These are phyloP conservation scores for Drosophila helvetica DNA, from an alignment of 2,888 invertebrate genomes.

Conservation along the genomic window DNA sequence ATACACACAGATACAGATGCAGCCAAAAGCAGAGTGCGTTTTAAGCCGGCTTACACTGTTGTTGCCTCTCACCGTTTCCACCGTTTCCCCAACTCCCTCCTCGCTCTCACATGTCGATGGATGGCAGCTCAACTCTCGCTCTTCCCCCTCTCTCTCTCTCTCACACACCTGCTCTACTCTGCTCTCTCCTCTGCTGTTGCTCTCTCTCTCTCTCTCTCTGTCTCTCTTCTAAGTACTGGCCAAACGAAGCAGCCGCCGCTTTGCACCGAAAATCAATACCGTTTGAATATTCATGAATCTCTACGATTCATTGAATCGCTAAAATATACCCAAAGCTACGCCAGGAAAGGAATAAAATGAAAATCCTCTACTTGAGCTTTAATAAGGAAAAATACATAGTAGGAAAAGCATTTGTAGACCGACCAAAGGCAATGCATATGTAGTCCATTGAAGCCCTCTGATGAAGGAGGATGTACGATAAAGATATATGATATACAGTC, in stretches of 20 bases:
- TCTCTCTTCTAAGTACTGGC: not conserved
- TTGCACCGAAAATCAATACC: not conserved
- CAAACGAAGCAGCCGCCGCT: conserved; percentile 5
- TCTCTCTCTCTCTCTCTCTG: not conserved
- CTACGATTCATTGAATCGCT: not conserved
- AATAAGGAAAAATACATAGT: too few relatives aligned
- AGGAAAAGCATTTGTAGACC: too few relatives aligned
- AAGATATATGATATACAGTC: too few relatives aligned
- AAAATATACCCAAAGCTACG: not conserved
- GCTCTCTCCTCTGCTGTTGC: conserved; percentile 4
- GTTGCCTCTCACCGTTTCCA: not conserved
- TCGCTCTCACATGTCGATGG: conserved; percentile 12
- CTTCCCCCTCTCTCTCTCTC: not conserved
- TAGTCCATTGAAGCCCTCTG: too few relatives aligned
- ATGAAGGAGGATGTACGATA: too few relatives aligned
- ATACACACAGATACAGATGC: not conserved
- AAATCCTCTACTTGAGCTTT: too few relatives aligned
- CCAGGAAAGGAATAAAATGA: not conserved
- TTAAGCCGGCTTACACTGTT: conserved; percentile 19
- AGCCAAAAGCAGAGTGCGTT: not conserved
- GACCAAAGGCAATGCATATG: too few relatives aligned
- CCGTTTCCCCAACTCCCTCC: not conserved
- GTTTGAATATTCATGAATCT: not conserved
- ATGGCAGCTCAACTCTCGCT: conserved; percentile 22
- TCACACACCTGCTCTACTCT: conserved; percentile 5